Evolutionary conservation across 2,888 invertebrate genomes (phyloP).

Genomic region (Acrocyrtus sp.): DNA sequence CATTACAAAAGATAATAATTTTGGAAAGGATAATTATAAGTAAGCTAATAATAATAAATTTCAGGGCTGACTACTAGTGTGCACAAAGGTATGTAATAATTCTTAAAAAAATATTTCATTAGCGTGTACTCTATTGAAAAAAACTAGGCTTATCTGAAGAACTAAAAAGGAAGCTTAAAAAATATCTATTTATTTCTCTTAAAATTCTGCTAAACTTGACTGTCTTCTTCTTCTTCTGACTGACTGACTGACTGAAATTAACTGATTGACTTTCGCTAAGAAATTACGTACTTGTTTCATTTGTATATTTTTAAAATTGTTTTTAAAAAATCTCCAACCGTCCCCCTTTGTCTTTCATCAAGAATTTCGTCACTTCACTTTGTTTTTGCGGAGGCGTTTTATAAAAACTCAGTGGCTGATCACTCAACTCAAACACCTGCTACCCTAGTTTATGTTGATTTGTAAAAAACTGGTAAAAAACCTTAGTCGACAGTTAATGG

Average conservation of each 20-base stretch:
- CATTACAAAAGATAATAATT: no score
- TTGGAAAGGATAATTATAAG: no score
- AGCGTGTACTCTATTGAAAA: no score
- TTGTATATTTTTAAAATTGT: background rate
- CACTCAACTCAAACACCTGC: background rate
- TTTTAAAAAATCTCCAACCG: background rate
- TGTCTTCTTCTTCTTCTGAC: constrained; percentile 2
- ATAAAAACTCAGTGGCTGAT: background rate
- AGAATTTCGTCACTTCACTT: background rate
- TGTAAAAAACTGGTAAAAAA: background rate
- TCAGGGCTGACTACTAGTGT: no score
- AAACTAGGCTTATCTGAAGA: no score
- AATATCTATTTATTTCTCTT: no score
- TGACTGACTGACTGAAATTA: constrained; percentile 27
- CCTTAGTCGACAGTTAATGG: background rate
- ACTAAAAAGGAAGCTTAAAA: no score
- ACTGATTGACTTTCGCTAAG: constrained; percentile 18
- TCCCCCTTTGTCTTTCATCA: background rate
- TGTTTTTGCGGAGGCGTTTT: background rate
- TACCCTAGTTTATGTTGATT: background rate
- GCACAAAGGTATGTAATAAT: no score
- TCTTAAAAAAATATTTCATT: no score
- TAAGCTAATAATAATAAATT: no score
- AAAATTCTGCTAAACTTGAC: background rate
- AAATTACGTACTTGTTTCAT: background rate